Percentiles rank a stretch among this genome's conserved stretches.
Conservation (phyloP, 1,140 invertebrate genomes). For the Lysiphlebus fabarum region DNA sequence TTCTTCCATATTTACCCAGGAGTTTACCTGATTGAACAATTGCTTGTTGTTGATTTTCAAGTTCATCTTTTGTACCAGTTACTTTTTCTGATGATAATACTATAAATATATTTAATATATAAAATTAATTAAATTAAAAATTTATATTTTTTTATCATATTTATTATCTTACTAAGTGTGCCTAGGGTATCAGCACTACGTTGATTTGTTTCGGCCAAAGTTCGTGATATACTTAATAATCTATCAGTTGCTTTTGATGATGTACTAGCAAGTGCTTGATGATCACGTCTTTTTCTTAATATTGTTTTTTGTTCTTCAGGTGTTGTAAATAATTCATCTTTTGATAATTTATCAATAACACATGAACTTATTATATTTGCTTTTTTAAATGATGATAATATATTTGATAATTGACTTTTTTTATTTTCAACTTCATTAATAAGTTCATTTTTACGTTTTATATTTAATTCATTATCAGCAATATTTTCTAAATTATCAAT, state of each 20-base stretch:
- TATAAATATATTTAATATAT: no score
- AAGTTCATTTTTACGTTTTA: slow-evolving; percentile 62
- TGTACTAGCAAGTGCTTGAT: slow-evolving; percentile 63
- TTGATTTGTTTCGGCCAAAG: slow-evolving; percentile 81
- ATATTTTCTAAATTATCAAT: slow-evolving; percentile 66
- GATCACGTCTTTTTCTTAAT: slow-evolving; percentile 64
- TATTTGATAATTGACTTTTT: slow-evolving; percentile 66
- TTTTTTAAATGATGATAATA: slow-evolving; percentile 72
- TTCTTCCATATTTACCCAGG: slow-evolving; percentile 87
- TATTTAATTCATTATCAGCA: slow-evolving; percentile 60
- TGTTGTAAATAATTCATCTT: slow-evolving; percentile 64
- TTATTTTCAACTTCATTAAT: slow-evolving; percentile 65
- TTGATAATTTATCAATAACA: slow-evolving; percentile 70
- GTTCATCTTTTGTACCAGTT: slow-evolving; percentile 77
- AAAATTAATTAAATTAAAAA: no score
- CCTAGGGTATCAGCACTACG: slow-evolving; percentile 81
- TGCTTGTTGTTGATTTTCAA: slow-evolving; percentile 79
- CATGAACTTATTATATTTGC: slow-evolving; percentile 72
- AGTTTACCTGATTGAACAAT: slow-evolving; percentile 87
- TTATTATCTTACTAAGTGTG: slow-evolving; percentile 62
- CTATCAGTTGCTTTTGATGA: slow-evolving; percentile 77
- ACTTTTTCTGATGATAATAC: slow-evolving; percentile 52
- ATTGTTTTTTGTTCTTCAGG: slow-evolving; percentile 59
- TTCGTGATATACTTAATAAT: slow-evolving; percentile 76
- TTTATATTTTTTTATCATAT: no score